Conservation (phyloP, 1,140 invertebrate genomes). For the Dreissena rostriformis region DNA sequence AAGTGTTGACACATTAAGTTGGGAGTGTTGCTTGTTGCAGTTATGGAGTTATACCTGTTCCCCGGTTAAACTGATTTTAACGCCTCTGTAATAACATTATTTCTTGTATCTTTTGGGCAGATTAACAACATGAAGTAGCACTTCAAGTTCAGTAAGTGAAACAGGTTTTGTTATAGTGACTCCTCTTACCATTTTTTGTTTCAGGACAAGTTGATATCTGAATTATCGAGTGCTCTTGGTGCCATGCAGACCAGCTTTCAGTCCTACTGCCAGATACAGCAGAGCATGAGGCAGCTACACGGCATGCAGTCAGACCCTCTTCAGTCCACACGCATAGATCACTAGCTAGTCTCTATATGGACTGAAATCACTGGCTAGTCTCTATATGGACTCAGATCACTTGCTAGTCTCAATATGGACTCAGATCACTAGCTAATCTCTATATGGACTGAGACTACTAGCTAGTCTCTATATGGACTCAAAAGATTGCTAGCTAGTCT, state of each 20-base stretch:
- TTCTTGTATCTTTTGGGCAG: no score
- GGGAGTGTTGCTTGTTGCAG: neutral
- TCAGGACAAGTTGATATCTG: conserved; percentile 44
- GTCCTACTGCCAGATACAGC: conserved; percentile 48
- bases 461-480: neutral
- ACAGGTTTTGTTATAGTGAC: no score
- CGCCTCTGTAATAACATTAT: no score
- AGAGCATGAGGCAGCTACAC: conserved; percentile 50
- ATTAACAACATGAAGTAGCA: no score
- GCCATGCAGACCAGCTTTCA: conserved; percentile 54
- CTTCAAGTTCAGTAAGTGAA: no score
- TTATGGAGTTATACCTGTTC: neutral
- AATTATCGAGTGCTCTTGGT: conserved; percentile 34
- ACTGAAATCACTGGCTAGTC: no score
- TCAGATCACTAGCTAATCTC: no score
- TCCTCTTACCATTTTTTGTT: conserved; percentile 7
- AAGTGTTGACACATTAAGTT: neutral
- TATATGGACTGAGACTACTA: neutral
- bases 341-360: no score
- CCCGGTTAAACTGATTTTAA: neutral
- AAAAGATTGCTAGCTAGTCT: neutral
- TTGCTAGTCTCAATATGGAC: no score
- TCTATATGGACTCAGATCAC: no score
- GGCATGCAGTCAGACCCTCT: conserved; percentile 34
- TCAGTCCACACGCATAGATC: conserved; percentile 47